Evolutionary conservation across 1,140 invertebrate species (phyloP).

Genomic region (Apis cerana): DNA sequence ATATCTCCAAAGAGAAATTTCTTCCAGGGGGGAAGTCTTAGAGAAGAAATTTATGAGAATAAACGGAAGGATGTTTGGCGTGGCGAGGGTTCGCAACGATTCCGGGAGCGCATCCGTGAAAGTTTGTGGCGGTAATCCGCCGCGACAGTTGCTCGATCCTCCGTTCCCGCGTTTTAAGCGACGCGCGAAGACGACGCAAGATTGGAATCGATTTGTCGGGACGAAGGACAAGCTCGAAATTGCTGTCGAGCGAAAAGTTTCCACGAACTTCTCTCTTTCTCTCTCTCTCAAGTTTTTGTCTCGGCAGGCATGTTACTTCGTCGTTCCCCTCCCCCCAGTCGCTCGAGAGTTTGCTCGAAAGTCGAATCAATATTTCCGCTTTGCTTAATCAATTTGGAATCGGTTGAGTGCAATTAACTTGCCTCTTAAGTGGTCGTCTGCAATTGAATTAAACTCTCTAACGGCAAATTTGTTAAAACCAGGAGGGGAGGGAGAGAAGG

Average conservation of each 20-base stretch:
- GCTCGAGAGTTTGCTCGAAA: constrained; percentile 2
- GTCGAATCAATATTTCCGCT: background rate
- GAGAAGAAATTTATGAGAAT: background rate
- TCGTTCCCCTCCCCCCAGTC: background rate
- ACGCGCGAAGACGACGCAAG: background rate
- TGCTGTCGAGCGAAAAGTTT: background rate
- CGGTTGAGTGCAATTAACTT: background rate
- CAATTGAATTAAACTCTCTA: no score
- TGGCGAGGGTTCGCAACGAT: background rate
- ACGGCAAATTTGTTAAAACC: no score
- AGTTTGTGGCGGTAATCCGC: background rate
- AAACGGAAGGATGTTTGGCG: background rate
- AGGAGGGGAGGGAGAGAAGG: no score
- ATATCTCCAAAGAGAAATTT: background rate
- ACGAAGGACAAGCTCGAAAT: constrained; percentile 1
- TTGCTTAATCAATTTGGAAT: background rate
- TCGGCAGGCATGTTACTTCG: background rate
- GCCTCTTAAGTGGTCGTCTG: no score
- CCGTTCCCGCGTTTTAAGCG: constrained; percentile 5
- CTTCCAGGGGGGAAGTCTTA: background rate
- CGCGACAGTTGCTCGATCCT: background rate
- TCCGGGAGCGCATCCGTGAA: background rate
- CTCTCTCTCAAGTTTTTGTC: background rate
- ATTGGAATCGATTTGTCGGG: constrained; percentile 22
- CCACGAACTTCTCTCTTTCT: background rate